Percentiles rank a stretch among this genome's conserved stretches.
These are phyloP conservation scores for Lasioglossum malachurum DNA, from an alignment of 2,888 invertebrate species.

Conservation along the genomic window DNA sequence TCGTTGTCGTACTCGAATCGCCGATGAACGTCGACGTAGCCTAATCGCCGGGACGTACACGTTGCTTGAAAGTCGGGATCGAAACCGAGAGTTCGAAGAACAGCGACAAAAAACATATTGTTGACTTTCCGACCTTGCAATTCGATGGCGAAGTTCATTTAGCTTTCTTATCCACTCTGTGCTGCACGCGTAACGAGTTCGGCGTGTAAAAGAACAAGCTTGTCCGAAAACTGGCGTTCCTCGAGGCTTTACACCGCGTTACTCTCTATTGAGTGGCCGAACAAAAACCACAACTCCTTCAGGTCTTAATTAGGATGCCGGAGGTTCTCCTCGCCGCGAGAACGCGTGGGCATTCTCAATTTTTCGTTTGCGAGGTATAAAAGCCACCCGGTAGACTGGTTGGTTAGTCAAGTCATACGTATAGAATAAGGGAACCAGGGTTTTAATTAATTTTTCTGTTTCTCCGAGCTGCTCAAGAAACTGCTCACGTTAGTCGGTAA, in stretches of 20 bases:
- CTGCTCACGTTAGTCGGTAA: not conserved
- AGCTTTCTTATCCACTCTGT: not conserved
- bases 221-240: not conserved
- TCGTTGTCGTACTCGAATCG: not conserved
- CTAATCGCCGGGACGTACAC: conserved; percentile 28
- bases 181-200: not conserved
- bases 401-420: not conserved
- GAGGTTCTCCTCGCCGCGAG: not conserved
- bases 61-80: conserved; percentile 36
- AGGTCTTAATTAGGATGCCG: not conserved
- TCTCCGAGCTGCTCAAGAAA: not conserved
- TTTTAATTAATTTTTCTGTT: not conserved
- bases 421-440: not conserved
- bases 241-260: not conserved
- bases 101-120: not conserved
- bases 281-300: conserved; percentile 7
- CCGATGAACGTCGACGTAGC: not conserved
- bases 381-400: not conserved
- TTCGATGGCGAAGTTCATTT: too few species aligned
- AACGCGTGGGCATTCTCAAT: not conserved
- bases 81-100: not conserved
- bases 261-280: not conserved
- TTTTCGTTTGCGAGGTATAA: not conserved
- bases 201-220: not conserved
- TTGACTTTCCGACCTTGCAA: too few species aligned